Base-by-base conservation (phyloP, 1,140 invertebrate species). In the Camponotus vicinus region DNA sequence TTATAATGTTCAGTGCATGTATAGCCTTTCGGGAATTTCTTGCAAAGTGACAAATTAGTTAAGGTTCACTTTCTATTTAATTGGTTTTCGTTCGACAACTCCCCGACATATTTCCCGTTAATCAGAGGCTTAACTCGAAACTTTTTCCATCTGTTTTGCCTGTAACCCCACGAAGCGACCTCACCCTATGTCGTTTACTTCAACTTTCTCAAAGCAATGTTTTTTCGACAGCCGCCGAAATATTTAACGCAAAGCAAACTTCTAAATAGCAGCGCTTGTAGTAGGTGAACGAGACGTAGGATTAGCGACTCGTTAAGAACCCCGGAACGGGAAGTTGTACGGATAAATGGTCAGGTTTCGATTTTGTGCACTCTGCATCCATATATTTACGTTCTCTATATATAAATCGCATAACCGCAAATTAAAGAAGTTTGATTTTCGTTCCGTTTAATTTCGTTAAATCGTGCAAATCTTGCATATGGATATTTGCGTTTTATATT, bases 71-170 rank as follows among this genome's bases (percentile, higher is more conserved):
- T 70, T 71, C 69, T 63, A n/a, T 75, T 77, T 90, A 89, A 90
- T 90, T 87, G 85, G 78, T 89, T 89, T 89, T 67, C 85, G 79
- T 80, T 75, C 69, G 69, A 87, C 89, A 76, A 90, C 34, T 87
- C 57, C 27, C 11, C 61, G 57, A 87, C 89, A 90, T 90, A 90
- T 90, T 90, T 90, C 70, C 70, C 89, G 88, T 90, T 90, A 89
- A 90, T 90, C 89, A 90, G 88, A 78, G 15, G 57, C 67, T 67
- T 52, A 66, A 52, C 42, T 52, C 8, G 89, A 82, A 90, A 90
- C 89, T 90, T 90, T 90, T 90, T 87, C 89, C 88, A 90, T 89
- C 75, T 71, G 80, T 90, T 90, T 90, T 49, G 63, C 69, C 57
- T 59, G 32, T 63, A 52, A 80, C 40, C 77, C 49, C 67, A 11